Evolutionary conservation across 1,140 invertebrate genomes (phyloP).

Genomic region (Macrotrachela quadricornifera): DNA sequence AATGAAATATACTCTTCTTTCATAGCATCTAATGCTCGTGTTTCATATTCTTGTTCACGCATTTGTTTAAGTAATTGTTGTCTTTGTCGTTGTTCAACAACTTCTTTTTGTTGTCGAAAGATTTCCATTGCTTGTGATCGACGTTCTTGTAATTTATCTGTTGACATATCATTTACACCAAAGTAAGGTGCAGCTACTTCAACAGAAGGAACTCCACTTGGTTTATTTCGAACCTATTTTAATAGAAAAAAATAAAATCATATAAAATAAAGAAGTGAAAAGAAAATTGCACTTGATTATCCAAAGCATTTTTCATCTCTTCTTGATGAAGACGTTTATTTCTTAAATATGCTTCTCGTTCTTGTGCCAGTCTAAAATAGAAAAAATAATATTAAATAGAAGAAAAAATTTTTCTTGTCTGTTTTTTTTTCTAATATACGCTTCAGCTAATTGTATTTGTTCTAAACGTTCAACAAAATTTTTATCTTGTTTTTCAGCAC

Average conservation of each 20-base stretch:
- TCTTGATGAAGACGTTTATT: background rate
- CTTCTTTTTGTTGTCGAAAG: conserved; percentile 22
- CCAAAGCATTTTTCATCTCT: background rate
- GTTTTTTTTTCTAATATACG: conserved; percentile 20
- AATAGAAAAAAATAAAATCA: conserved; percentile 7
- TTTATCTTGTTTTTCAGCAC: conserved; percentile 19
- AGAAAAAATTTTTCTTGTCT: conserved; percentile 12
- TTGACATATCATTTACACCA: conserved; percentile 27
- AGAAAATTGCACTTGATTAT: background rate
- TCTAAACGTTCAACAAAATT: conserved; percentile 26
- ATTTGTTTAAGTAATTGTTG: conserved; percentile 22
- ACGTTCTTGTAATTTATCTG: conserved; percentile 24
- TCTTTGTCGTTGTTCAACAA: conserved; percentile 23
- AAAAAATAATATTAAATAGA: background rate
- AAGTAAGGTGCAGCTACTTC: conserved; percentile 22
- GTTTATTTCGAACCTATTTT: conserved; percentile 25
- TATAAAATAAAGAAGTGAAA: background rate
- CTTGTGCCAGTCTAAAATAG: conserved; percentile 21
- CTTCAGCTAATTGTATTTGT: conserved; percentile 27
- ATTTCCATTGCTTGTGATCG: conserved; percentile 17
- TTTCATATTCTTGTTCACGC: conserved; percentile 23
- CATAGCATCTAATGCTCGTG: conserved; percentile 18
- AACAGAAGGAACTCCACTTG: conserved; percentile 19
- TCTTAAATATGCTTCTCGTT: conserved; percentile 15
- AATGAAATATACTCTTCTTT: conserved; percentile 19